Percentiles rank a stretch among this genome's conserved stretches.
phyloP scores from a whole-genome alignment of 2,113 vertebrate genomes.

The Nyctibius bracteatus region DNA sequence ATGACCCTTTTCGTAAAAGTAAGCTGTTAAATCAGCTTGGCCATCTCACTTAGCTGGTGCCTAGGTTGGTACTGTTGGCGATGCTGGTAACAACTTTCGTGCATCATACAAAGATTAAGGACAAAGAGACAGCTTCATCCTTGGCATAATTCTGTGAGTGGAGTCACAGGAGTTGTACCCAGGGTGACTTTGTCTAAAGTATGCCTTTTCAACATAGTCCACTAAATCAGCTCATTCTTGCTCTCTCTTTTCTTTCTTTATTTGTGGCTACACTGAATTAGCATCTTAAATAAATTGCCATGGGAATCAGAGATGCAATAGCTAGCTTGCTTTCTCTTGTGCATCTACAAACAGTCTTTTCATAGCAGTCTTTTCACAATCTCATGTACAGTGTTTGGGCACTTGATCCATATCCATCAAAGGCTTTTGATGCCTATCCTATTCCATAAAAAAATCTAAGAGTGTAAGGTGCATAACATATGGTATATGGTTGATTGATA shows the following conservation, averaged over 20 bases:
- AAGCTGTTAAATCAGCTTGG: neutral
- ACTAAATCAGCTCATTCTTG: conserved; percentile 46
- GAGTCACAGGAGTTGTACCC: neutral
- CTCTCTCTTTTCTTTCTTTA: conserved; percentile 37
- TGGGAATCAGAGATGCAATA: conserved; percentile 35
- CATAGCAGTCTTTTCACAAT: conserved; percentile 19
- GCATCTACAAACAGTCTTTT: conserved; percentile 23
- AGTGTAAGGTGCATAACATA: neutral
- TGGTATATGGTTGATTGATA: neutral
- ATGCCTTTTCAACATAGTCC: conserved; percentile 2
- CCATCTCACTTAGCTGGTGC: neutral
- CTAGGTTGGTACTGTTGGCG: neutral
- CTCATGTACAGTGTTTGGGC: neutral
- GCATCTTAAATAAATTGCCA: conserved; percentile 54
- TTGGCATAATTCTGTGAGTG: neutral
- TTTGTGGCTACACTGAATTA: conserved; percentile 49
- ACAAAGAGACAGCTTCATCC: neutral
- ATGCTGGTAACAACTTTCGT: neutral
- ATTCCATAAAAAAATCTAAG: neutral
- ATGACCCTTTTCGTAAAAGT: neutral
- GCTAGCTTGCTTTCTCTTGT: conserved; percentile 32
- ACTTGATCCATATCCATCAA: neutral
- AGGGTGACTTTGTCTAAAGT: conserved; percentile 25
- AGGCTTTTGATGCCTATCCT: neutral
- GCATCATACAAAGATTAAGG: neutral